A percentile compares a stretch with the other conserved stretches of the same genome.
Evolutionary conservation across 2,797 vertebrate species (phyloP).

Genomic region (Percopsis omiscomaycus): DNA sequence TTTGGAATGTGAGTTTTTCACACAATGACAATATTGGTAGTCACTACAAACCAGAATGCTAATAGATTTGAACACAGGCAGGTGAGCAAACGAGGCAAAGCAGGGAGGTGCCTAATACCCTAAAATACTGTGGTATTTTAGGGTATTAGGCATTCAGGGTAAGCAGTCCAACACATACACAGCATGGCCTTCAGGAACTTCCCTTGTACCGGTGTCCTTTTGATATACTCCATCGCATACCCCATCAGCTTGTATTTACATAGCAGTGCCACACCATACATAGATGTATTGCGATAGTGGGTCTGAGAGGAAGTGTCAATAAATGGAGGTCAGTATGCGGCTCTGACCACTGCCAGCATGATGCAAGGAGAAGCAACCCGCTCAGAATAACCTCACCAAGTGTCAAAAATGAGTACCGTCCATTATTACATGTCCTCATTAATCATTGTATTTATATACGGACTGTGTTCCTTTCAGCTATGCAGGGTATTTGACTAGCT

Average conservation of each 20-base stretch:
- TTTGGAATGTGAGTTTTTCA: too few species aligned
- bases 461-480: slow-evolving; percentile 44
- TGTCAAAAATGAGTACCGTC: slow-evolving; percentile 50
- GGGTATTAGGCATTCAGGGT: neutral
- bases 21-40: too few species aligned
- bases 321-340: slow-evolving; percentile 53
- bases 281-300: slow-evolving; percentile 56
- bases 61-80: too few species aligned
- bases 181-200: slow-evolving; percentile 5
- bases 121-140: too few species aligned
- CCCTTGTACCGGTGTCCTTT: slow-evolving; percentile 13
- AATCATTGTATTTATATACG: slow-evolving; percentile 67
- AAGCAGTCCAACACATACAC: slow-evolving; percentile 1
- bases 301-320: slow-evolving; percentile 44
- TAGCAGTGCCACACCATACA: slow-evolving; percentile 58
- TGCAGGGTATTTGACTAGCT: slow-evolving; percentile 46
- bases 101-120: too few species aligned
- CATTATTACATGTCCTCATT: slow-evolving; percentile 69
- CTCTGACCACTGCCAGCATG: slow-evolving; percentile 65
- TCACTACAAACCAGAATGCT: too few species aligned
- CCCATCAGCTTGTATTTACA: slow-evolving; percentile 49
- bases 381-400: slow-evolving; percentile 74
- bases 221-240: slow-evolving; percentile 42
- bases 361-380: slow-evolving; percentile 74
- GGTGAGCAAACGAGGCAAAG: too few species aligned